Evolutionary conservation across 2,888 invertebrate genomes (phyloP).

Genomic region (Sminthurinus aureus): DNA sequence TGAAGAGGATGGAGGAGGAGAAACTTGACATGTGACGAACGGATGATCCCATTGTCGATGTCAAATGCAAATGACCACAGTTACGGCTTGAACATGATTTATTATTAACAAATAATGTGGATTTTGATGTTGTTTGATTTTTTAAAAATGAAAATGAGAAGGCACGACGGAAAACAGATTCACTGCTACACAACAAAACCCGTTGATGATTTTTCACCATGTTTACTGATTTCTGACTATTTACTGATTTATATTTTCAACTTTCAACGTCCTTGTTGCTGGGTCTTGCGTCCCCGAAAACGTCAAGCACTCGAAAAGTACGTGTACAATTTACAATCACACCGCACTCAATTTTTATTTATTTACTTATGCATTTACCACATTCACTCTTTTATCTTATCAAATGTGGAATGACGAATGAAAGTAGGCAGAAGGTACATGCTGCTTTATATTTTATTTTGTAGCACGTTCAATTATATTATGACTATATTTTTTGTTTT

Average conservation of each 20-base stretch:
- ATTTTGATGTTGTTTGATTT: not conserved
- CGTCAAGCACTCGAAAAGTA: too few species aligned
- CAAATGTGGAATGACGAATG: too few species aligned
- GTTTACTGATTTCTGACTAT: not conserved
- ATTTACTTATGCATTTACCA: too few species aligned
- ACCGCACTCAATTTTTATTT: too few species aligned
- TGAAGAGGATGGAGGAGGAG: not conserved
- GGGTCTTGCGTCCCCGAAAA: not conserved
- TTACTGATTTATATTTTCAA: not conserved
- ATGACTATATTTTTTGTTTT: too few species aligned
- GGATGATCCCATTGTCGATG: not conserved
- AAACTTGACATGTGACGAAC: not conserved
- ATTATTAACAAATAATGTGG: not conserved
- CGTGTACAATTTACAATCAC: too few species aligned
- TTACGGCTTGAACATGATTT: not conserved
- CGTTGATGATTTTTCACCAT: not conserved
- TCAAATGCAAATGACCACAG: not conserved
- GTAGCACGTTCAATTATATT: too few species aligned
- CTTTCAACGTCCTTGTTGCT: not conserved
- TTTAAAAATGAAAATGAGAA: not conserved
- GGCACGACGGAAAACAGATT: not conserved
- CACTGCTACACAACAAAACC: not conserved
- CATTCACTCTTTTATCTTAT: too few species aligned
- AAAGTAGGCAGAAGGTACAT: too few species aligned
- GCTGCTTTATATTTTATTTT: too few species aligned